Conservation (phyloP, 2,797 vertebrate genomes). For the Podarcis lilfordi region DNA sequence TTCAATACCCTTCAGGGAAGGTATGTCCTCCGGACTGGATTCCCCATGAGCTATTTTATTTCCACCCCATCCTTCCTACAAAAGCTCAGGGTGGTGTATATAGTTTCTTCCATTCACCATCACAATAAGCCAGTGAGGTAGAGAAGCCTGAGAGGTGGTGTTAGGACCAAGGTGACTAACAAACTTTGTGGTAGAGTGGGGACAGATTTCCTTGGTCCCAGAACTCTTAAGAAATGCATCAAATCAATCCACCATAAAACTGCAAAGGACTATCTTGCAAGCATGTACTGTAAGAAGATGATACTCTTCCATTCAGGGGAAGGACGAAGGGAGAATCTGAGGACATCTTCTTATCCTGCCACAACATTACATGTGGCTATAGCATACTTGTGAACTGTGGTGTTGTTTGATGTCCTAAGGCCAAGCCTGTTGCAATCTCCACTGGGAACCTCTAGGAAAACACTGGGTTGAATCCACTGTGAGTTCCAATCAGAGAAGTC, state of each 20-base stretch:
- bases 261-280: too few relatives aligned
- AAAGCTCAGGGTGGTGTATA: not conserved
- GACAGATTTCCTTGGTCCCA: not conserved
- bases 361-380: not conserved
- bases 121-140: not conserved
- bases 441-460: too few relatives aligned
- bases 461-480: too few relatives aligned
- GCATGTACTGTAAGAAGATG: not conserved
- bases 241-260: too few relatives aligned
- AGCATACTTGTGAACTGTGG: too few relatives aligned
- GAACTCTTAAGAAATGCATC: too few relatives aligned
- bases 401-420: too few relatives aligned
- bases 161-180: not conserved
- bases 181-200: not conserved
- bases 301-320: not conserved
- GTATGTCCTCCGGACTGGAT: not conserved
- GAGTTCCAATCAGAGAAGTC: too few relatives aligned
- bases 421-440: too few relatives aligned
- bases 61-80: not conserved
- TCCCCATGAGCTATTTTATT: not conserved
- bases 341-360: not conserved
- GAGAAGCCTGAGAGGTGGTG: not conserved
- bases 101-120: not conserved
- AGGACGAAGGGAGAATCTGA: not conserved
- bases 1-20: not conserved